phyloP scores from a whole-genome alignment of 2,888 invertebrate species.

The Schizotus pectinicornis region DNA sequence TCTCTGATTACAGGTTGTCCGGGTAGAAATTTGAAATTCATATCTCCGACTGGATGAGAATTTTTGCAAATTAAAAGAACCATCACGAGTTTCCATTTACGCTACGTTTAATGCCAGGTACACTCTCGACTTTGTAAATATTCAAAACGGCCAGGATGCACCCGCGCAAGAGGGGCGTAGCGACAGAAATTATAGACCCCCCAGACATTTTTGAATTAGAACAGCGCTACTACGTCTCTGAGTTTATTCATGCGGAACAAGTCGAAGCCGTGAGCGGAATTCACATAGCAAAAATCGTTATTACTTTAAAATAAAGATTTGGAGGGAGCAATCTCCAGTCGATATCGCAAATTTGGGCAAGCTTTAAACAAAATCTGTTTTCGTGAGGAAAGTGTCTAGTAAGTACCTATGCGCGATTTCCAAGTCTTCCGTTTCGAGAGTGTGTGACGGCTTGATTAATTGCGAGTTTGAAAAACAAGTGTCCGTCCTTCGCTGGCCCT shows the following conservation, averaged over 20 bases:
- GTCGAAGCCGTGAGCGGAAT: constrained; percentile 47
- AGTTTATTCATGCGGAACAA: constrained; percentile 46
- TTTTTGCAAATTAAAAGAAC: no score
- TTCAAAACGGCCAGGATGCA: constrained; percentile 2
- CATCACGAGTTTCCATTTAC: no score
- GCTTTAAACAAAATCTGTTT: no score
- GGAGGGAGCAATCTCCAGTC: not conserved
- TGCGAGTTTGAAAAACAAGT: constrained; percentile 3
- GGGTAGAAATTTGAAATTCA: no score
- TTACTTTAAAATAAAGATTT: constrained; percentile 27
- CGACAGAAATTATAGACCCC: constrained; percentile 41
- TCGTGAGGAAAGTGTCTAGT: no score
- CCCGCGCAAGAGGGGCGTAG: constrained; percentile 17
- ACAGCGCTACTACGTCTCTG: constrained; percentile 30
- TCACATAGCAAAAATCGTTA: constrained; percentile 38
- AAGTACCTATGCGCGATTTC: no score
- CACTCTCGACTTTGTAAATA: no score
- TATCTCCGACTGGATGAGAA: no score
- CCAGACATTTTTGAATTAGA: constrained; percentile 44
- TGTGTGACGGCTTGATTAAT: not conserved
- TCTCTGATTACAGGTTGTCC: no score
- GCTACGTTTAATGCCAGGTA: no score
- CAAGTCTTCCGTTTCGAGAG: no score
- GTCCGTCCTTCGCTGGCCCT: constrained; percentile 17
- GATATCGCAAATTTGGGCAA: constrained; percentile 11